These are phyloP conservation scores for Coelinius sp. DNA, from an alignment of 2,888 invertebrate species.

Conservation along the genomic window DNA sequence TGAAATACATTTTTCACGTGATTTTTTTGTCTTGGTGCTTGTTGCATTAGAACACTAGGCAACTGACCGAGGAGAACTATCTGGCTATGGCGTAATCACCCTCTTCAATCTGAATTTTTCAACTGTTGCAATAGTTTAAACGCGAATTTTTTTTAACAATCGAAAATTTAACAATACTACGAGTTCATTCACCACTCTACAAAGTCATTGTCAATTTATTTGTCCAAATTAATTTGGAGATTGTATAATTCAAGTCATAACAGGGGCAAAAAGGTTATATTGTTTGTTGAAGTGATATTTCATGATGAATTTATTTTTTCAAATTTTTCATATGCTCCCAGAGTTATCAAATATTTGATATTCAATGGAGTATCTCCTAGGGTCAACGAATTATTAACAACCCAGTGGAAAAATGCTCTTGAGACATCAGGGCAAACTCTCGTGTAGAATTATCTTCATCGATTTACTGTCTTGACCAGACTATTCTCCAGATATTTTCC, in stretches of 20 bases:
- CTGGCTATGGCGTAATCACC: conserved; percentile 43
- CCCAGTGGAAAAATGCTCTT: not conserved
- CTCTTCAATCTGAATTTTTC: conserved; percentile 47
- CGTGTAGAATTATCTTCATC: not conserved
- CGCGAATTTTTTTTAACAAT: not conserved
- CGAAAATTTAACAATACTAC: not conserved
- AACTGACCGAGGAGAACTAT: conserved; percentile 52
- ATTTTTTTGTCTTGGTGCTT: no score
- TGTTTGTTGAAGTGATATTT: not conserved
- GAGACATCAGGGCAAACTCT: not conserved
- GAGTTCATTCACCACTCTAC: not conserved
- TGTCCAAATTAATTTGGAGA: not conserved
- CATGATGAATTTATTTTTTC: not conserved
- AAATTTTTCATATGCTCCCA: not conserved
- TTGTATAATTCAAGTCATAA: not conserved
- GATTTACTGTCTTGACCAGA: no score
- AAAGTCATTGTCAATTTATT: not conserved
- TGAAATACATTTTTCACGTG: no score
- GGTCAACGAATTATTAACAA: not conserved
- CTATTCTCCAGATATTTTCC: not conserved
- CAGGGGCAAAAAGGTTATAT: conserved; percentile 9
- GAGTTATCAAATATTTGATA: not conserved
- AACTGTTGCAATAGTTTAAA: conserved; percentile 41
- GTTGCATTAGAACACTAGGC: conserved; percentile 43
- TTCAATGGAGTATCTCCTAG: not conserved